Evolutionary conservation across 2,888 invertebrate genomes (phyloP).

Genomic region (Scelioninae gen. 1): DNA sequence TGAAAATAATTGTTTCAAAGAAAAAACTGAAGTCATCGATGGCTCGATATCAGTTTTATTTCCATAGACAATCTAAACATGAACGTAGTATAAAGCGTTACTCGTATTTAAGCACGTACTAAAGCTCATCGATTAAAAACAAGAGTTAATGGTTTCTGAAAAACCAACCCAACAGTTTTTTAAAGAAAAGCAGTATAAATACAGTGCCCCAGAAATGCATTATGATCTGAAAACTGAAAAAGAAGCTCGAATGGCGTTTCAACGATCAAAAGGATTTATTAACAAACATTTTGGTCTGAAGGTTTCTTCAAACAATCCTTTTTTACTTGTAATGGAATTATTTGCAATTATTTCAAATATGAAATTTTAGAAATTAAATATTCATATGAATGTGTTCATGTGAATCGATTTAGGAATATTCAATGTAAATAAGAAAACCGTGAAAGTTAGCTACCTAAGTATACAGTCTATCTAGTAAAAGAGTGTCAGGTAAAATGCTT

Average conservation of each 20-base stretch:
- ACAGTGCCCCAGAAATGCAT: conserved; percentile 31
- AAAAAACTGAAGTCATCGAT: conserved; percentile 23
- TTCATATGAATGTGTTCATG: conserved; percentile 55
- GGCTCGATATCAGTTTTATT: conserved; percentile 34
- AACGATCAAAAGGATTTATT: conserved; percentile 7
- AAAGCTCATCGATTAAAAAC: conserved; percentile 46
- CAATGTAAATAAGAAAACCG: conserved; percentile 18
- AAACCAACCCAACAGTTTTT: conserved; percentile 14
- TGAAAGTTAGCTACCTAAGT: conserved; percentile 28
- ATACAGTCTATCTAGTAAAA: too few relatives aligned
- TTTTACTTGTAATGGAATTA: conserved; percentile 55
- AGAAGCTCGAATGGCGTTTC: conserved; percentile 39
- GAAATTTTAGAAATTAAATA: conserved; percentile 66
- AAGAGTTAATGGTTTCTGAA: conserved; percentile 10
- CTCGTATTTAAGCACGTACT: conserved; percentile 31
- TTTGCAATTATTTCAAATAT: conserved; percentile 40
- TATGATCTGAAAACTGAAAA: conserved; percentile 52
- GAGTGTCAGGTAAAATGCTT: too few relatives aligned
- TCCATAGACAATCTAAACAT: conserved; percentile 21
- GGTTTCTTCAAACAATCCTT: conserved; percentile 44
- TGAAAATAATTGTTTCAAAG: conserved; percentile 35
- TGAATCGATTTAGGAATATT: conserved; percentile 52
- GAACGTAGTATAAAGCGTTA: conserved; percentile 24
- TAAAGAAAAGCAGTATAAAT: conserved; percentile 17
- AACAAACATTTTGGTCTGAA: conserved; percentile 30